Conservation (phyloP, 2,888 invertebrate species). For the Tiliacea aurago region DNA sequence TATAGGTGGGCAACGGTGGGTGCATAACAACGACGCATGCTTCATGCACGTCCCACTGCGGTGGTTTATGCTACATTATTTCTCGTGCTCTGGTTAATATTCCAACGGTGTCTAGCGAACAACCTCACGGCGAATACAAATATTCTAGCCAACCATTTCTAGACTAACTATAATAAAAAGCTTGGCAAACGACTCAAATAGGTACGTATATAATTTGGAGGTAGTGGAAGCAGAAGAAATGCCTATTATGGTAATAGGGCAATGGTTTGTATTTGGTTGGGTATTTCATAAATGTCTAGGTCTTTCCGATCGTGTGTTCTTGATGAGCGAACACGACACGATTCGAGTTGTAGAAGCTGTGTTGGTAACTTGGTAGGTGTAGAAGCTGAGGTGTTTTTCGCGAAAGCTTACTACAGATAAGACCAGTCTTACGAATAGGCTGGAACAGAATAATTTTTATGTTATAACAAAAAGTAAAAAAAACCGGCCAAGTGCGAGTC, state of each 20-base stretch:
- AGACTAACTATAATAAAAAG: constrained; percentile 76
- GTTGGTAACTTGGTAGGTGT: not conserved
- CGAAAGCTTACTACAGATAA: not conserved
- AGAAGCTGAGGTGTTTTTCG: not conserved
- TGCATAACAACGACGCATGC: constrained; percentile 73
- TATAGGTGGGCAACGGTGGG: constrained; percentile 53
- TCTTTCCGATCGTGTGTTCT: constrained; percentile 27
- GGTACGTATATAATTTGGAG: constrained; percentile 49
- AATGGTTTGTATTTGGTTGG: constrained; percentile 19
- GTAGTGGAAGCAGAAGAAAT: constrained; percentile 28
- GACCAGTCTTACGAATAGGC: not conserved
- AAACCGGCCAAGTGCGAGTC: too few relatives aligned
- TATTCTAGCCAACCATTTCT: constrained; percentile 68
- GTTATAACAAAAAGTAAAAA: not conserved
- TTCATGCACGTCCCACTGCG: constrained; percentile 83
- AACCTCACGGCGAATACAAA: constrained; percentile 84
- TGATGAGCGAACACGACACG: not conserved
- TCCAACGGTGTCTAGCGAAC: constrained; percentile 78
- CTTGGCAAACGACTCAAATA: constrained; percentile 76
- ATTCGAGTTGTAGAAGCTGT: not conserved
- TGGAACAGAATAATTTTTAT: not conserved
- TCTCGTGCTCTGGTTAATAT: constrained; percentile 84
- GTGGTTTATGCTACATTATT: constrained; percentile 87
- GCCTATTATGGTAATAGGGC: constrained; percentile 36
- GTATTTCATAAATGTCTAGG: constrained; percentile 17